phyloP scores from a whole-genome alignment of 2,113 vertebrate genomes.

The Macrotus californicus region DNA sequence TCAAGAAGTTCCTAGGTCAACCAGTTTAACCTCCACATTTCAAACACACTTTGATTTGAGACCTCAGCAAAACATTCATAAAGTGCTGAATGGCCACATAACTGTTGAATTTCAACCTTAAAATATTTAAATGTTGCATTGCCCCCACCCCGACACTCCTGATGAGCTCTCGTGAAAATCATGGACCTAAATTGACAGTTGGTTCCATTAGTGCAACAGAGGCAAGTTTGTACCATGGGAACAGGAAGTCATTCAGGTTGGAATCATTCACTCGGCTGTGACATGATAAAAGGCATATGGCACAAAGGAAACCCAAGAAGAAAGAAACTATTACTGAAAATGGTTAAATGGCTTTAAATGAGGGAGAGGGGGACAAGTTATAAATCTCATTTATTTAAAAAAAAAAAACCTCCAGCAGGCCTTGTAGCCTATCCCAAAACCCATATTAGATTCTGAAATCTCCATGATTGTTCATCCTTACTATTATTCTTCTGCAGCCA shows the following conservation, averaged over 20 bases:
- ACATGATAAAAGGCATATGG: background rate
- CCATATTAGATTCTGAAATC: background rate
- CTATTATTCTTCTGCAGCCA: background rate
- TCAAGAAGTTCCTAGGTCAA: conserved; percentile 77
- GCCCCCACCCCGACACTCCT: background rate
- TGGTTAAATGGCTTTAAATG: conserved; percentile 5
- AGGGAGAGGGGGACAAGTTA: background rate
- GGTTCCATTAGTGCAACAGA: conserved; percentile 33
- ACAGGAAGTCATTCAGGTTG: background rate
- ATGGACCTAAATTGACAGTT: background rate
- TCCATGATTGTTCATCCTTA: background rate
- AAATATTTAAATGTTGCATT: conserved; percentile 71
- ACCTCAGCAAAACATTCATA: conserved; percentile 68
- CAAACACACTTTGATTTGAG: conserved; percentile 74
- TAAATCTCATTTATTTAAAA: background rate
- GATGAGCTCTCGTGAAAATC: conserved; percentile 24
- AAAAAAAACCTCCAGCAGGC: background rate
- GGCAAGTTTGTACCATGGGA: background rate
- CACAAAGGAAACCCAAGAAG: background rate
- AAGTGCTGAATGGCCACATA: conserved; percentile 59
- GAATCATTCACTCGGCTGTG: conserved; percentile 21
- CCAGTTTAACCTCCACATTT: conserved; percentile 74
- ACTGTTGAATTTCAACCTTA: conserved; percentile 63
- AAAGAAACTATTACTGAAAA: background rate
- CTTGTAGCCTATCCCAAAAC: background rate